Evolutionary conservation across 2,888 invertebrate species (phyloP), one percentile per base, ranked within the genome.

Genomic region (Ceramica pisi): DNA sequence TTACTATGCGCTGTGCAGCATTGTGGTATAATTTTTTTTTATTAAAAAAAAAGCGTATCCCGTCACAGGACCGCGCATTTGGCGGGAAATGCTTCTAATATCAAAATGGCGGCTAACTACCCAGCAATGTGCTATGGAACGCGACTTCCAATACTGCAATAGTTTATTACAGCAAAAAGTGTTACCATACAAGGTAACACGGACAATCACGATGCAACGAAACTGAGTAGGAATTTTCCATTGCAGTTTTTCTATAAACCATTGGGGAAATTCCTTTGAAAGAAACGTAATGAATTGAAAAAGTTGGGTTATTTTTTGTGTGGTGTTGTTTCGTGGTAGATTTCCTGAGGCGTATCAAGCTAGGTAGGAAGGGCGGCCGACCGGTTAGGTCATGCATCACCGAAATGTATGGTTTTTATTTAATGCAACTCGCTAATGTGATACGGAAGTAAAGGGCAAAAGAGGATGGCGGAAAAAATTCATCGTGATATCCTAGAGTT

Each of bases 381-480:
- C 90, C 87, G 88, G 88, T 88, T 86, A 83, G 81, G 89, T 91
- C 89, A 91, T 89, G 92, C 90, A 90, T 90, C 88, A 88, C 85
- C 88, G 90, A 89, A 91, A 90, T 86, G 80, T 80, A 67, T 69
- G 56, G 51, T 81, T 80, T 76, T 80, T 81, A 74, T 50, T 72
- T 19, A 74, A 76, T 71, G 65, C 73, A 71, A 57, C 48, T 66
- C 64, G 65, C 23, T 69, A 67, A 67, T 71, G 59, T 21, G 56
- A 71, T 41, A 75, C 62, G 75, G 75, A 72, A 81, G 55, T 70
- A 82, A 85, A 84, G 77, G 81, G 75, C 61, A 69, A 51, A 46
- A 62, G 60, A 48, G 48, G 12, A 68, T 50, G 0, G 6, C 14
- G 23, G 48, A n/a, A 71, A 63, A 62, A 50, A 31, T 67, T 62